A percentile compares a stretch with the other conserved stretches of the same genome.
Evolutionary conservation across 2,888 invertebrate genomes (phyloP).

Genomic region (Macrosiphum euphorbiae): DNA sequence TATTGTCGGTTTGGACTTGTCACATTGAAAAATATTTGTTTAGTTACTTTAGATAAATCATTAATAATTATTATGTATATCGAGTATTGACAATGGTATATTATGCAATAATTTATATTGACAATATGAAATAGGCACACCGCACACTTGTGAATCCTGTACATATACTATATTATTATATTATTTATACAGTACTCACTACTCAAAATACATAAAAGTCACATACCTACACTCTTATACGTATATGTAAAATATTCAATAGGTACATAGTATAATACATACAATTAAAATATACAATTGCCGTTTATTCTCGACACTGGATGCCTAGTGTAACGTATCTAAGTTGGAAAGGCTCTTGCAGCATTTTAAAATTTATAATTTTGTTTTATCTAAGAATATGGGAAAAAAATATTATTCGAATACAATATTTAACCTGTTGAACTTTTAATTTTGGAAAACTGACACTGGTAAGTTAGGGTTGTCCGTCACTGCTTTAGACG

Average conservation of each 20-base stretch:
- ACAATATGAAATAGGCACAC: neutral
- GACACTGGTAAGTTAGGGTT: neutral
- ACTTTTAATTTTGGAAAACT: neutral
- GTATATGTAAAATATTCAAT: neutral
- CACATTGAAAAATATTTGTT: slow-evolving; percentile 1
- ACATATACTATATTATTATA: neutral
- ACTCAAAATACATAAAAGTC: neutral
- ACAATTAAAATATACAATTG: neutral
- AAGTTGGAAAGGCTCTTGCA: no score
- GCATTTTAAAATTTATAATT: neutral
- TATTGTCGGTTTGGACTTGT: neutral
- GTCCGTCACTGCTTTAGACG: neutral
- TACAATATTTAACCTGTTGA: neutral
- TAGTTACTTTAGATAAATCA: neutral
- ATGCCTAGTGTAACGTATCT: neutral
- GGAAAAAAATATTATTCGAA: neutral
- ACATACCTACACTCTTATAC: neutral
- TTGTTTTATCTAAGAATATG: neutral
- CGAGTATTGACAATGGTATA: neutral
- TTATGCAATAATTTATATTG: neutral
- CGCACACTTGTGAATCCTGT: neutral
- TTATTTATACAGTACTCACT: neutral
- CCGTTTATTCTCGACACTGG: no score
- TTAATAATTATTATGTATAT: neutral
- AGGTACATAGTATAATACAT: neutral